A percentile compares a stretch with the other conserved stretches of the same genome.
These are phyloP conservation scores for Agriopis leucophaearia DNA, from an alignment of 2,888 invertebrate species.

Conservation along the genomic window DNA sequence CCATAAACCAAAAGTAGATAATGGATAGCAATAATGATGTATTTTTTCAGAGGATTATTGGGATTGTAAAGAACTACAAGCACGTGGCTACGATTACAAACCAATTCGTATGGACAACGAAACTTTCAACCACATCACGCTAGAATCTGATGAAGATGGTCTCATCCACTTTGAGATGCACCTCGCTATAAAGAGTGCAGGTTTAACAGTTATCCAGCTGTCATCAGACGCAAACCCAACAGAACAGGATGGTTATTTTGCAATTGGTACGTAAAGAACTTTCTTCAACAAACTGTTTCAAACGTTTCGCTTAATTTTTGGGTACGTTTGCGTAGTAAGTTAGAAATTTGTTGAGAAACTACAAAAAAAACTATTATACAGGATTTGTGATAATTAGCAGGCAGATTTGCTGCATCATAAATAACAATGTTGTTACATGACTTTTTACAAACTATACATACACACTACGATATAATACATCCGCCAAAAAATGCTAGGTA, in stretches of 20 bases:
- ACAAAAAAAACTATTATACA: too few relatives aligned
- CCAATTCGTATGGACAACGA: slow-evolving; percentile 1
- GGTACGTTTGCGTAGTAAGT: too few relatives aligned
- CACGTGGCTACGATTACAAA: background rate
- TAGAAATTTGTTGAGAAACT: too few relatives aligned
- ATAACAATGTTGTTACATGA: too few relatives aligned
- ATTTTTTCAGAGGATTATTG: background rate
- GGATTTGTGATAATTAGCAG: too few relatives aligned
- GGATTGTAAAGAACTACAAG: background rate
- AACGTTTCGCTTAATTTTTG: too few relatives aligned
- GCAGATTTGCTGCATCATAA: too few relatives aligned
- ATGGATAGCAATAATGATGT: background rate
- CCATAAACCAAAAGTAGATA: too few relatives aligned
- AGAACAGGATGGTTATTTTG: background rate
- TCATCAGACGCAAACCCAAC: background rate
- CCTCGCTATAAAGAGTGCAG: background rate
- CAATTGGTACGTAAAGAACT: background rate
- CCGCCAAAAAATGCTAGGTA: too few relatives aligned
- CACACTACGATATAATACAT: too few relatives aligned
- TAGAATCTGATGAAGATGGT: background rate
- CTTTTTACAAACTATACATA: too few relatives aligned
- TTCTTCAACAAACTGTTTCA: background rate
- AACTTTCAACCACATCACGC: background rate
- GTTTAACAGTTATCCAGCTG: background rate
- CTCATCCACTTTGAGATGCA: slow-evolving; percentile 4